Evolutionary conservation across 1,140 invertebrate genomes (phyloP).

Genomic region (Lordiphosa clarofinis): DNA sequence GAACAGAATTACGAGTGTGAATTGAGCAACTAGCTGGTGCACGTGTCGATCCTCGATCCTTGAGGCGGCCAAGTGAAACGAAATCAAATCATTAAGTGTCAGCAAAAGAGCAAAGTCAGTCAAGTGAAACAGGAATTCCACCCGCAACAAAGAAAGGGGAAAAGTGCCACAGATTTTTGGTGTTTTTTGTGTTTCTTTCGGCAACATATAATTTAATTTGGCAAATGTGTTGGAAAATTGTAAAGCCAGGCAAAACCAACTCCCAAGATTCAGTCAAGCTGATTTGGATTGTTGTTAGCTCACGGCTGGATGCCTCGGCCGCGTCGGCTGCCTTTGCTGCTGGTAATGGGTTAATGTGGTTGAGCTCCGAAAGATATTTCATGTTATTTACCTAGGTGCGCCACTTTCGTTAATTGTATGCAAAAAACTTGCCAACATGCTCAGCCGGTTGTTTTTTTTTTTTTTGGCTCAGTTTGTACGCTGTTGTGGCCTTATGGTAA

Average conservation of each 20-base stretch:
- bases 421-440: conserved; percentile 72
- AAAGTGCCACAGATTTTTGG: conserved; percentile 25
- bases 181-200: too few species aligned
- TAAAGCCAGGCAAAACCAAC: conserved; percentile 45
- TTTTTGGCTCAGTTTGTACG: conserved; percentile 61
- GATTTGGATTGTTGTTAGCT: conserved; percentile 14
- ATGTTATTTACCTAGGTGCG: conserved; percentile 66
- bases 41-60: conserved; percentile 26
- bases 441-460: conserved; percentile 24
- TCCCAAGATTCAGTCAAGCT: conserved; percentile 29
- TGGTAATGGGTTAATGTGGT: conserved; percentile 75
- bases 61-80: conserved; percentile 13
- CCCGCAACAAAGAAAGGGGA: conserved; percentile 17
- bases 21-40: background rate
- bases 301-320: conserved; percentile 4
- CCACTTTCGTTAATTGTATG: conserved; percentile 77
- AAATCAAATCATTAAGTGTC: conserved; percentile 59
- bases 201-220: conserved; percentile 65
- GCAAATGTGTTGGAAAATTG: conserved; percentile 76
- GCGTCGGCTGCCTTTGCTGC: conserved; percentile 33
- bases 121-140: conserved; percentile 57
- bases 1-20: conserved; percentile 31
- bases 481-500: conserved; percentile 28
- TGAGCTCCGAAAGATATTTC: conserved; percentile 47
- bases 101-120: conserved; percentile 46